Base-by-base conservation (phyloP, 2,113 vertebrate genomes). In the Colaptes auratus region DNA sequence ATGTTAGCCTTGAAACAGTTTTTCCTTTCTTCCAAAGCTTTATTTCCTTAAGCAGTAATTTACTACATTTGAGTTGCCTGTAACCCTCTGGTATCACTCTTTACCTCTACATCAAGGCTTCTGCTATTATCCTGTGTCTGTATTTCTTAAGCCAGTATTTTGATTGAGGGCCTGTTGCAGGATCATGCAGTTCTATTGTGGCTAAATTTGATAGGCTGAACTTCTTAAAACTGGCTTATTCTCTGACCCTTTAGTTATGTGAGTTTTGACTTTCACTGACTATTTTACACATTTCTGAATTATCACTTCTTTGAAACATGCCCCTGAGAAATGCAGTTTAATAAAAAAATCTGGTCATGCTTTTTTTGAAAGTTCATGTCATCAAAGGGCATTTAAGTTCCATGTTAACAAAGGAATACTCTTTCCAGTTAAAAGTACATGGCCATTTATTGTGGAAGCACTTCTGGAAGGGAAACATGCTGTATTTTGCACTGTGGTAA, bases 301-400 rank as follows among this genome's bases (percentile, higher is more conserved):
- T 96, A 91, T 89, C 71, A 52, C 16, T 92, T 86, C 50, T 76
- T 70, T 79, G 72, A 56, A 42, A 61, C 23, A 14, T 33, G 11
- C 28, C 44, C 35, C 8, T 74, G 33, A 48, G 39, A 91, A 73
- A 96, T 66, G n/a, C 46, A 95, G 74, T 79, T 82, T 89, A 79
- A 87, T 93, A 90, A 78, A 93, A 90, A 78, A 93, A 28, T 69
- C 50, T 71, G 55, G 33, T 77, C 55, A 71, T 78, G 30, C 55
- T 74, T 83, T 60, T 65, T 82, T 77, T 66, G 53, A 74, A 89
- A 82, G 67, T 83, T 86, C 31, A 52, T 93, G 48, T 11, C 44
- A 24, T 91, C 53, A 65, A 8, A 82, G 86, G 30, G 10, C 9
- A 58, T 75, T 89, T 84, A 52, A 88, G 15, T 74, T 75, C 10